phyloP scores from a whole-genome alignment of 2,113 vertebrate species.

The Pachyramphus minor region DNA sequence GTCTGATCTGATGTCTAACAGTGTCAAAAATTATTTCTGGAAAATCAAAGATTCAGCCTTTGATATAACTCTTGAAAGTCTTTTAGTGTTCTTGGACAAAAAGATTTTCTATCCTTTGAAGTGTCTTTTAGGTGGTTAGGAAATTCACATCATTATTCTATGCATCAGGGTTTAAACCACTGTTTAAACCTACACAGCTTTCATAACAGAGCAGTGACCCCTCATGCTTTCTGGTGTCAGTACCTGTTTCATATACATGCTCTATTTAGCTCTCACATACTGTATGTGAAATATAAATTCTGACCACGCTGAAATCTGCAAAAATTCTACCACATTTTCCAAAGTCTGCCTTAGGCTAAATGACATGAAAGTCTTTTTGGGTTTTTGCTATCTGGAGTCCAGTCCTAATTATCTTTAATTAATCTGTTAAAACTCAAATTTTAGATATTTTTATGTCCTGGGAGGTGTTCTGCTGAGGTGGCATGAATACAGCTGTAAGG shows the following conservation, averaged over 20 bases:
- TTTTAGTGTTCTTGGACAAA: not conserved
- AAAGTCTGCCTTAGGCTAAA: not conserved
- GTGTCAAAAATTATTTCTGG: not conserved
- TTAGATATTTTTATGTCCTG: not conserved
- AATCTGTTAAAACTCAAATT: not conserved
- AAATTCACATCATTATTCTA: not conserved
- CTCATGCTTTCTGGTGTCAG: rapidly evolving
- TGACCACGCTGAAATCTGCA: not conserved
- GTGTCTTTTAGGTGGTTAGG: not conserved
- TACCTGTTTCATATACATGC: not conserved
- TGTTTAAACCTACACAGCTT: not conserved
- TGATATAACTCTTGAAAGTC: not conserved
- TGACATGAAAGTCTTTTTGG: not conserved
- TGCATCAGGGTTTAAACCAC: not conserved
- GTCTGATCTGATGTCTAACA: not conserved
- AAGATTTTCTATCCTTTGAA: not conserved
- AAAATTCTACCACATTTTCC: not conserved
- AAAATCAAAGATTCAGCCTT: not conserved
- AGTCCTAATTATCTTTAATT: not conserved
- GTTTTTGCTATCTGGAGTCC: not conserved
- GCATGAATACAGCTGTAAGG: not conserved
- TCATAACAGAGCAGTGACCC: not conserved
- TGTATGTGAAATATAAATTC: not conserved
- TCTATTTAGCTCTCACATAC: not conserved
- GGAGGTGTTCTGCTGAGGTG: not conserved